Evolutionary conservation across 2,113 vertebrate genomes (phyloP), one percentile per base, ranked within the genome.

Genomic region (Emydocephalus ijimae): DNA sequence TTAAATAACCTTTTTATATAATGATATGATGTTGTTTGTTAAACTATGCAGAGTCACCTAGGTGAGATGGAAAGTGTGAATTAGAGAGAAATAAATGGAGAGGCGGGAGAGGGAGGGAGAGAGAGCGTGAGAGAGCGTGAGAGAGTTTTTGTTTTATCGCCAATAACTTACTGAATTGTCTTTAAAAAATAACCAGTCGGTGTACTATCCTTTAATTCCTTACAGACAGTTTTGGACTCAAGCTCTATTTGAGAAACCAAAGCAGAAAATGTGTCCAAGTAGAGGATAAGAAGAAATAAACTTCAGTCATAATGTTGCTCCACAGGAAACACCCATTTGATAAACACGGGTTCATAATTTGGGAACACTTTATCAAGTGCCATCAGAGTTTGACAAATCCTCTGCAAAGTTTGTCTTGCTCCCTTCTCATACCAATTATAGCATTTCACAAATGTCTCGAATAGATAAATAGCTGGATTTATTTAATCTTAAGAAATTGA

Each of bases 351-450:
- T 90, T 91, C 90, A 95, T 86, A 39, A 94, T 85, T 87, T 1
- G 90, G 89, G 94, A 94, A 94, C 9, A 34, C 34, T 52, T 92
- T 92, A 91, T 86, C 87, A 61, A 18, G 54, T 85, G 88, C 92
- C 85, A 39, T 93, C 91, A 61, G 74, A 59, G 29, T 74, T 54
- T 91, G 81, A 87, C 91, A 90, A 92, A 26, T 15, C 8, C 86
- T 91, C 20, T 23, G 34, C 74, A 92, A 43, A 89, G 8, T 87
- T 54, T 39, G 10, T 39, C 50, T 55, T 55, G n/a, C 69, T 11
- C 29, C 29, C 29, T 93, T 85, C 92, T 91, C 86, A 91, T 94
- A 43, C 81, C 1, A n/a, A 81, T 93, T 96, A 91, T 89, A 91
- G 57, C 94, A 3, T 11, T n/a, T 85, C 39, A n/a, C 90, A 54